Percentiles rank a stretch among this genome's conserved stretches.
Evolutionary conservation across 2,113 vertebrate species (phyloP).

Genomic region (Todiramphus chloris): DNA sequence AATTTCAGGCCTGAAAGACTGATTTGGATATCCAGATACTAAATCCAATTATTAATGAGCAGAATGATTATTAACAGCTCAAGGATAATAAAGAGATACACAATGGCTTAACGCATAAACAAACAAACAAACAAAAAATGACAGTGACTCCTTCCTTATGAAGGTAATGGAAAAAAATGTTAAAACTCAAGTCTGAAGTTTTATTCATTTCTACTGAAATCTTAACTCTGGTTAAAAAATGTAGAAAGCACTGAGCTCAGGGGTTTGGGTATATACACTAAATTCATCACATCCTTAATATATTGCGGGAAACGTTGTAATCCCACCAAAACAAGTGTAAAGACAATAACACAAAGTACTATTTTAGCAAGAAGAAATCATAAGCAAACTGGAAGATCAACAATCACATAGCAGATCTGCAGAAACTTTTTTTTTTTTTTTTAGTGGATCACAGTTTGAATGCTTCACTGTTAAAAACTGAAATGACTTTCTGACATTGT

Average conservation of each 20-base stretch:
- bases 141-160: neutral
- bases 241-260: neutral
- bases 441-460: neutral
- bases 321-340: neutral
- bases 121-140: neutral
- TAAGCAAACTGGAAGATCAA: neutral
- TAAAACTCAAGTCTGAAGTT: neutral
- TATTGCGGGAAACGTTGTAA: neutral
- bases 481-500: neutral
- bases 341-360: neutral
- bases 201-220: neutral
- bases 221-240: neutral
- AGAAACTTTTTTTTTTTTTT: neutral
- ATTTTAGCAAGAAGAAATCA: neutral
- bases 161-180: neutral
- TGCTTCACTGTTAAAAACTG: neutral
- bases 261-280: neutral
- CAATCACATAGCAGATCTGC: neutral
- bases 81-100: neutral
- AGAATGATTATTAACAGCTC: neutral
- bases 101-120: neutral
- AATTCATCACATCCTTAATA: neutral
- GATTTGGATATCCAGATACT: neutral
- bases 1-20: neutral
- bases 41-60: neutral